A percentile compares a stretch with the other conserved stretches of the same genome.
phyloP scores from a whole-genome alignment of 2,797 vertebrate species.

The Varecia variegata region DNA sequence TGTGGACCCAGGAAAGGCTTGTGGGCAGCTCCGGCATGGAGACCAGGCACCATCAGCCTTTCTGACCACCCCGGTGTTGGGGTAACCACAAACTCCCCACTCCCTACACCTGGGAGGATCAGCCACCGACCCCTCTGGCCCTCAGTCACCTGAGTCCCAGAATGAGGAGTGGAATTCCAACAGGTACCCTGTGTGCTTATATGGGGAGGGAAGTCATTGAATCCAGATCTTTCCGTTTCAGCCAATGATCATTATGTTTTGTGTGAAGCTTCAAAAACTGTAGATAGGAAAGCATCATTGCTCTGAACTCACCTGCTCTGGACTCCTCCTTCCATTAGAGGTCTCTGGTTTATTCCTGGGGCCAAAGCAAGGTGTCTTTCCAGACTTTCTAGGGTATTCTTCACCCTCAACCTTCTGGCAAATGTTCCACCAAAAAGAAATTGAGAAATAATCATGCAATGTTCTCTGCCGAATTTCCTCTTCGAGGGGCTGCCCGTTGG shows the following conservation, averaged over 20 bases:
- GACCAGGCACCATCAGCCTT: not conserved
- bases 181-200: not conserved
- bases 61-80: not conserved
- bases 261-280: not conserved
- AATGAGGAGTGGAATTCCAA: not conserved
- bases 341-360: not conserved
- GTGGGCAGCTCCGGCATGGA: not conserved
- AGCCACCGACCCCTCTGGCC: not conserved
- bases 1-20: not conserved
- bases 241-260: not conserved
- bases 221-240: not conserved
- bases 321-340: not conserved
- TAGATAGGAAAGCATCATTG: not conserved
- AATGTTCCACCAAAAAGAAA: not conserved
- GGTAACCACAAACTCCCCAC: too few relatives aligned
- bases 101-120: not conserved
- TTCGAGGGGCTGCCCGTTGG: not conserved
- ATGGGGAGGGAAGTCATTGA: not conserved
- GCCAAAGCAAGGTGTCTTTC: not conserved
- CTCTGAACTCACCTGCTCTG: not conserved
- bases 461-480: not conserved
- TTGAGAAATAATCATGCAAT: not conserved
- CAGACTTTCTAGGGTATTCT: not conserved
- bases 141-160: not conserved
- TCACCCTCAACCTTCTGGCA: not conserved